Base-by-base conservation (phyloP, 92 coral and sea anemone genomes). In the Meandrina meandrites region DNA sequence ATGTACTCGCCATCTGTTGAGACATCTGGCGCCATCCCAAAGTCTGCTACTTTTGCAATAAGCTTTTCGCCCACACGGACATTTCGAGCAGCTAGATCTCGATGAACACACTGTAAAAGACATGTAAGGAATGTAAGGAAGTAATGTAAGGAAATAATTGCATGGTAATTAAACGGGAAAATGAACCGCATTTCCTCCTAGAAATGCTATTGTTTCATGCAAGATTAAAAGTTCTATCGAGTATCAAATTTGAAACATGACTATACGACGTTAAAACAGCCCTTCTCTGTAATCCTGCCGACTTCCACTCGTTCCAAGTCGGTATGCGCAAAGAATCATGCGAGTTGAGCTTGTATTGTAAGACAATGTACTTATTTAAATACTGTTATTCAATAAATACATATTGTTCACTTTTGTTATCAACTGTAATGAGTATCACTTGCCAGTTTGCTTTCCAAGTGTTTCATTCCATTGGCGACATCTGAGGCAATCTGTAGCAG, bases 21-120 rank as follows among this genome's bases (percentile, higher is more conserved):
- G 56, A 78, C 24, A 32, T 78, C 40, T 27, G 66, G 60, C 28
- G 81, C 60, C 62, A 78, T 24, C 8, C 98, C 98, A 89, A 94
- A 94, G 83, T 94, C 98, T 67, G 96, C 89, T 6, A 95, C 93
- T 91, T 95, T 95, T 34, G 96, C 98, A 27, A 88, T 86, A 89
- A 91, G 64, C 51, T 87, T 88, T 31, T 82, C 77, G 3, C 90
- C 92, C 57, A 95, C 80, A 4, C 93, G 89, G 12, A 95, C 89
- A 75, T 95, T 95, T 78, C 81, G 32, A 50, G 81, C 81, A 11
- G 81, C 81, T 22, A 78, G n/a, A 45, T 78, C 81, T 8, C 81
- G 28, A 32, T 78, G 81, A 14, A 78, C 62, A 30, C 81, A 78
- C 81, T 78, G 24, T 32, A 16, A 87, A 53, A 58, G 15, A 76